Conservation (phyloP, 2,797 vertebrate species). For the Cichlasoma orientale region DNA sequence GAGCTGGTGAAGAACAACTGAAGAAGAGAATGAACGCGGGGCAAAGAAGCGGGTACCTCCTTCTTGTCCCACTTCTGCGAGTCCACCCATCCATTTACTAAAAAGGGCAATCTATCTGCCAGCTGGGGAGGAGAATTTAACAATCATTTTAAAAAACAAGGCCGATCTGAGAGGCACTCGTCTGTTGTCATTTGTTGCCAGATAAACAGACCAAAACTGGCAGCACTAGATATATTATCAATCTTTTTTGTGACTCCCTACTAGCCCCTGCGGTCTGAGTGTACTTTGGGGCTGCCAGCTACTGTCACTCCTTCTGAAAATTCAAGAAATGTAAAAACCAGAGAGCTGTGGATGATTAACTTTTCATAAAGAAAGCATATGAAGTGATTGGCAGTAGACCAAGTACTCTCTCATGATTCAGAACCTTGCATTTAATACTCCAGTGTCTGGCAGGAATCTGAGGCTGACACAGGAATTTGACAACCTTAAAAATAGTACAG, state of each 20-base stretch:
- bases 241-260: constrained; percentile 42
- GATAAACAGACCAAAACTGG: constrained; percentile 42
- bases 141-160: background rate
- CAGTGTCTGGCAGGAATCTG: constrained; percentile 64
- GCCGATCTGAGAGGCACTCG: constrained; percentile 1
- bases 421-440: constrained; percentile 68
- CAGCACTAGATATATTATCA: constrained; percentile 20
- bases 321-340: constrained; percentile 65
- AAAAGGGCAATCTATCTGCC: background rate
- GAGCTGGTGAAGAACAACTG: background rate
- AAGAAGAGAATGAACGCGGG: background rate
- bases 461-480: constrained; percentile 67
- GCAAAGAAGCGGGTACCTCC: background rate
- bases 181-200: constrained; percentile 55
- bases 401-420: constrained; percentile 68
- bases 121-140: background rate
- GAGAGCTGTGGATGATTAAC: constrained; percentile 81
- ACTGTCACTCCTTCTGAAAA: constrained; percentile 73
- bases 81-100: background rate
- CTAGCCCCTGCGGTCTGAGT: constrained; percentile 24
- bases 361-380: constrained; percentile 83
- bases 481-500: constrained; percentile 67
- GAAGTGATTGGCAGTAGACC: constrained; percentile 76
- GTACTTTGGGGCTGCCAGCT: constrained; percentile 60
- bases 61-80: background rate